A percentile compares a stretch with the other conserved stretches of the same genome.
Conservation (phyloP, 2,797 vertebrate species). For the Semaprochilodus insignis region DNA sequence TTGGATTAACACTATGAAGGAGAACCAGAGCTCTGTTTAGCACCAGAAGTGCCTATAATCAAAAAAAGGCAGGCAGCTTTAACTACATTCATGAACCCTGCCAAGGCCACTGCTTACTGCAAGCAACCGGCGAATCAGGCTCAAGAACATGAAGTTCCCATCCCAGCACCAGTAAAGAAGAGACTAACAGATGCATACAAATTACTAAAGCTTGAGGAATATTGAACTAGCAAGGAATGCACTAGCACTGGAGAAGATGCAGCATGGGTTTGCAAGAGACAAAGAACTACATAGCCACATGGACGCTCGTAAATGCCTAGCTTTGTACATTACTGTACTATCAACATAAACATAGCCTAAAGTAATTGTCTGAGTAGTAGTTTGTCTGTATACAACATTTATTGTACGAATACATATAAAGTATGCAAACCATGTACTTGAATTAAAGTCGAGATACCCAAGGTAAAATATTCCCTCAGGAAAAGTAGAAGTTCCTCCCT, state of each 20-base stretch:
- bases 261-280: too few relatives aligned
- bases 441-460: too few relatives aligned
- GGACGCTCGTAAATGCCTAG: too few relatives aligned
- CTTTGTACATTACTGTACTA: too few relatives aligned
- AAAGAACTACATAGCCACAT: too few relatives aligned
- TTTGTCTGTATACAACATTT: too few relatives aligned
- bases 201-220: not conserved
- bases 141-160: not conserved
- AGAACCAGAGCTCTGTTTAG: not conserved
- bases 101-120: not conserved
- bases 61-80: slow-evolving; percentile 3
- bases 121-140: not conserved
- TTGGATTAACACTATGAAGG: not conserved
- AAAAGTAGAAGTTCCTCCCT: too few relatives aligned
- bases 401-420: too few relatives aligned
- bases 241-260: not conserved
- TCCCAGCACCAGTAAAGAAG: not conserved
- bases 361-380: too few relatives aligned
- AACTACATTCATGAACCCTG: not conserved
- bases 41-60: not conserved
- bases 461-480: too few relatives aligned
- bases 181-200: slow-evolving; percentile 12
- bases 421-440: too few relatives aligned
- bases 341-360: too few relatives aligned
- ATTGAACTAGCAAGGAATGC: not conserved